These are phyloP conservation scores for Hemiprocne comata DNA, from an alignment of 2,113 vertebrate genomes.

Conservation along the genomic window DNA sequence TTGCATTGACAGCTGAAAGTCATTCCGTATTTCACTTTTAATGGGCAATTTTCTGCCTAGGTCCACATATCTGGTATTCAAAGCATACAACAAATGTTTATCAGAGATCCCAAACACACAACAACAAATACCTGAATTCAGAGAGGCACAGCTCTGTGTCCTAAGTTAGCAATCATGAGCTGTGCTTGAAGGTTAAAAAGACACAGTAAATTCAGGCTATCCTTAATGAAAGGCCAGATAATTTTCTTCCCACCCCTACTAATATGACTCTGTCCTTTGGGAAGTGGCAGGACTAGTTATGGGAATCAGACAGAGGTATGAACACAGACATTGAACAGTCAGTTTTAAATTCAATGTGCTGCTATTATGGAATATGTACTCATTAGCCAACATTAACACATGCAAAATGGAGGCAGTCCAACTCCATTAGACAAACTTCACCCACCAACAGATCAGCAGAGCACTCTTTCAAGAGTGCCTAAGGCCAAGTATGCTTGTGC, in stretches of 20 bases:
- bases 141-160: not conserved
- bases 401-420: not conserved
- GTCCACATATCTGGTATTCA: no score
- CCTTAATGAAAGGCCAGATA: not conserved
- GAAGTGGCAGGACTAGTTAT: not conserved
- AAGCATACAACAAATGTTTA: not conserved
- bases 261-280: not conserved
- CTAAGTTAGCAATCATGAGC: not conserved
- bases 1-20: not conserved
- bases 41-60: not conserved
- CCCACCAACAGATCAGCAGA: not conserved
- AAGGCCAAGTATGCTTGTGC: not conserved
- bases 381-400: not conserved
- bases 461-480: not conserved
- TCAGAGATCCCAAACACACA: not conserved
- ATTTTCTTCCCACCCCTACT: not conserved
- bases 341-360: not conserved
- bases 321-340: rapidly evolving
- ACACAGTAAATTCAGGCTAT: not conserved
- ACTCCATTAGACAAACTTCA: not conserved
- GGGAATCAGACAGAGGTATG: not conserved
- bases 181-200: not conserved
- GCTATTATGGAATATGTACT: not conserved
- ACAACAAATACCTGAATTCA: not conserved
- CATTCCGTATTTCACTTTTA: not conserved